phyloP scores from a whole-genome alignment of 2,888 invertebrate species.

The Nomada flava region DNA sequence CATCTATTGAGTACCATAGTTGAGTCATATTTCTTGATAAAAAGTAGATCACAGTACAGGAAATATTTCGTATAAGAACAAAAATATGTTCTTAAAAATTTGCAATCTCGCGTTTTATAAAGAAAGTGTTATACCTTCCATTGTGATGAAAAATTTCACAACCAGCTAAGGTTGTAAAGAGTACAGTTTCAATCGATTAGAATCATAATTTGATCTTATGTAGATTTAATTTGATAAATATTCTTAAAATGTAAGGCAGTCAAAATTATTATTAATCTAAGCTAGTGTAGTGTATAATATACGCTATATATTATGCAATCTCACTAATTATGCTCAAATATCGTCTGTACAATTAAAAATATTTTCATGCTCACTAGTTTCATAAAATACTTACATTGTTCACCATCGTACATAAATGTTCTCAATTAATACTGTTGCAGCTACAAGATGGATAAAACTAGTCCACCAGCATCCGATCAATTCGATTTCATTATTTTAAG shows the following conservation, averaged over 20 bases:
- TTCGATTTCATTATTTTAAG: slow-evolving; percentile 80
- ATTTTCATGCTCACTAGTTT: background rate
- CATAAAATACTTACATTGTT: slow-evolving; percentile 9
- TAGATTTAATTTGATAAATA: slow-evolving; percentile 21
- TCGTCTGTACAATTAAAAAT: slow-evolving; percentile 22
- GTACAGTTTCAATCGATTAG: background rate
- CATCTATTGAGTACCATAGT: background rate
- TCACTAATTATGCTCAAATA: slow-evolving; percentile 6
- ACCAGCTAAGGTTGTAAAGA: background rate
- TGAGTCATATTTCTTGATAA: slow-evolving; percentile 2
- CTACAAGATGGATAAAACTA: slow-evolving; percentile 88
- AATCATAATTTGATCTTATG: background rate
- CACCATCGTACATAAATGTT: slow-evolving; percentile 1
- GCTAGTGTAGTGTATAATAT: slow-evolving; percentile 22
- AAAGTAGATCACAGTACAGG: slow-evolving; percentile 22
- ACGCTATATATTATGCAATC: slow-evolving; percentile 12
- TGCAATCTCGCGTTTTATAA: background rate
- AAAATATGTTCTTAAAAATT: slow-evolving; percentile 7
- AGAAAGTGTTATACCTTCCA: background rate
- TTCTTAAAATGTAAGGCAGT: slow-evolving; percentile 19
- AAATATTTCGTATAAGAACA: slow-evolving; percentile 13
- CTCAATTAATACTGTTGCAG: slow-evolving; percentile 81
- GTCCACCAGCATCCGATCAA: slow-evolving; percentile 84
- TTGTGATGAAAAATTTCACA: background rate
- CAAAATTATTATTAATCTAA: slow-evolving; percentile 28